Evolutionary conservation across 2,113 vertebrate species (phyloP).

Genomic region (Sturnus vulgaris): DNA sequence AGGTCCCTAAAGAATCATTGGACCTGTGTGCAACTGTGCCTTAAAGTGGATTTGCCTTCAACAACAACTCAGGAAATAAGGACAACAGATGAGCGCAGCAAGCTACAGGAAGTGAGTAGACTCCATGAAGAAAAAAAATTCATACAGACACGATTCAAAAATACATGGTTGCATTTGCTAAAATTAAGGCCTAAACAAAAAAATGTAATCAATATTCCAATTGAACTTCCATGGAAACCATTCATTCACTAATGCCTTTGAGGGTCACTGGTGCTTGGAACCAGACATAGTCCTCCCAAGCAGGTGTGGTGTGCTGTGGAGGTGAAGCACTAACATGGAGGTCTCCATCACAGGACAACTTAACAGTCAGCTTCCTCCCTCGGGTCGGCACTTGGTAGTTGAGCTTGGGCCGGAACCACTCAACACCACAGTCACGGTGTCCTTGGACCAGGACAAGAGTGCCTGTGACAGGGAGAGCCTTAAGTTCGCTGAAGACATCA

Average conservation of each 20-base stretch:
- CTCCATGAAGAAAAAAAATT: background rate
- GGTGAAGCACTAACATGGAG: background rate
- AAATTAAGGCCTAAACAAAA: background rate
- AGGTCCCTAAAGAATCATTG: background rate
- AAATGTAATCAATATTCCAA: background rate
- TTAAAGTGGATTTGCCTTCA: background rate
- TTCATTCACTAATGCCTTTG: slow-evolving; percentile 84
- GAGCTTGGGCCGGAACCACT: slow-evolving; percentile 91
- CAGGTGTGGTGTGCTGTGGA: background rate
- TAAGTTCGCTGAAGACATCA: slow-evolving; percentile 86
- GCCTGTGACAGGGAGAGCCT: slow-evolving; percentile 77
- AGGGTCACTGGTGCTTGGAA: slow-evolving; percentile 89
- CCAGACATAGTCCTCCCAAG: slow-evolving; percentile 88
- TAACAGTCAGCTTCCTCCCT: slow-evolving; percentile 81
- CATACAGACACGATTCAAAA: background rate
- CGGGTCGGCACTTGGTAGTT: slow-evolving; percentile 85
- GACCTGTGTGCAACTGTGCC: background rate
- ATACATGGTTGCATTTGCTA: background rate
- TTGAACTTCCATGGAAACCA: background rate
- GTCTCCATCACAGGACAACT: slow-evolving; percentile 74
- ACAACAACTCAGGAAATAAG: background rate
- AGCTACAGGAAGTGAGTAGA: background rate
- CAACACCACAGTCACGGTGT: slow-evolving; percentile 86
- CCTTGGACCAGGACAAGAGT: slow-evolving; percentile 84
- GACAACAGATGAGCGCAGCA: background rate